Conservation (phyloP, 2,888 invertebrate genomes). For the Diarsia mendica region DNA sequence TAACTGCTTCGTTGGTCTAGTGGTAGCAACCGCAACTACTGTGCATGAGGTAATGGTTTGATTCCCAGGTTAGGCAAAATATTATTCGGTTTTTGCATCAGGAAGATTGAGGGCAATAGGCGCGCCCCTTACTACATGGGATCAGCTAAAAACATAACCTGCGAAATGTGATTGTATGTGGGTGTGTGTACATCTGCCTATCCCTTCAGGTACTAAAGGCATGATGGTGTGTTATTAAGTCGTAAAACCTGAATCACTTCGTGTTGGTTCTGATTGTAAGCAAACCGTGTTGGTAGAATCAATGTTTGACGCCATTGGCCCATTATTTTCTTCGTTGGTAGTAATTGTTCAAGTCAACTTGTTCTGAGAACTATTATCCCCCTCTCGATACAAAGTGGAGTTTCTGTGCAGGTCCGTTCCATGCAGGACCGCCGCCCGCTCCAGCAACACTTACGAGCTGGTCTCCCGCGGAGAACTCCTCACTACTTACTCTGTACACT, state of each 20-base stretch:
- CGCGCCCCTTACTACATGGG: too few species aligned
- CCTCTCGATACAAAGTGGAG: neutral
- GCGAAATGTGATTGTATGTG: too few species aligned
- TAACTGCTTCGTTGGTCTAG: neutral
- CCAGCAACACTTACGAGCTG: constrained; percentile 39
- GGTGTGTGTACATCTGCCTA: too few species aligned
- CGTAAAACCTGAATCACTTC: neutral
- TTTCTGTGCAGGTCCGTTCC: neutral
- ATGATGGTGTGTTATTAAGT: neutral
- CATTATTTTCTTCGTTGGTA: neutral
- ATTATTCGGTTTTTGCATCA: too few species aligned
- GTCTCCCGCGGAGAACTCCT: constrained; percentile 43
- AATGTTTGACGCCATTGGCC: neutral
- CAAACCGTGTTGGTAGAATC: neutral
- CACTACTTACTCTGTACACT: neutral
- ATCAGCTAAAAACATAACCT: too few species aligned
- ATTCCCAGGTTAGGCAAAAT: too few species aligned
- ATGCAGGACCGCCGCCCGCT: constrained; percentile 5
- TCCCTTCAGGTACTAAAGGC: too few species aligned
- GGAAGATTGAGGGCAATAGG: too few species aligned
- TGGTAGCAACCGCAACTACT: too few species aligned
- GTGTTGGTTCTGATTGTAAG: neutral
- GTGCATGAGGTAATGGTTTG: too few species aligned
- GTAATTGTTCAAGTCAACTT: neutral
- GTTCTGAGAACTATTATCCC: neutral